These are phyloP conservation scores for Cyphomyrus discorhynchus DNA, from an alignment of 2,113 vertebrate species.

Conservation along the genomic window DNA sequence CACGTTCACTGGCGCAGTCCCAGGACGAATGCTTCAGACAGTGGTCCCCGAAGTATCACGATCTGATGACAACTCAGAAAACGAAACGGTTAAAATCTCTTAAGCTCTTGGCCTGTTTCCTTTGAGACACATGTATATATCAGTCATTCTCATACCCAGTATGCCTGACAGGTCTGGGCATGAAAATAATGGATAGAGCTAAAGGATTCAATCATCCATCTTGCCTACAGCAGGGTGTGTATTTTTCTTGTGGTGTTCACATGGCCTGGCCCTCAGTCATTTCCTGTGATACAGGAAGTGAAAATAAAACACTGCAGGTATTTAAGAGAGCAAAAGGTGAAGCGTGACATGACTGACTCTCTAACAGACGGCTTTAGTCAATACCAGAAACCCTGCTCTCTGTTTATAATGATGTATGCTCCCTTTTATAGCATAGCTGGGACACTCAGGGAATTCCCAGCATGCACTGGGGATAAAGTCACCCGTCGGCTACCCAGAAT, in stretches of 20 bases:
- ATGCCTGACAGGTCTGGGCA: not conserved
- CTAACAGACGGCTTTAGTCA: not conserved
- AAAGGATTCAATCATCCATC: not conserved
- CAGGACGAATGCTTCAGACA: not conserved
- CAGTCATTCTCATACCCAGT: not conserved
- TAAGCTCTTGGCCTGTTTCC: not conserved
- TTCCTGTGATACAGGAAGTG: not conserved
- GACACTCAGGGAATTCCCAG: not conserved
- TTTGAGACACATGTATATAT: not conserved
- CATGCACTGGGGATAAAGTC: not conserved
- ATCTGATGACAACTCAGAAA: not conserved
- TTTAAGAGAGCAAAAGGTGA: not conserved
- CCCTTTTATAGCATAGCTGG: not conserved
- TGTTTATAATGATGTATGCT: not conserved
- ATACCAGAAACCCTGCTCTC: not conserved
- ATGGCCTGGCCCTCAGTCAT: not conserved
- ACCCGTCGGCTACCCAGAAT: not conserved
- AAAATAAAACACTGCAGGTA: not conserved
- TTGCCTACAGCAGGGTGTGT: not conserved
- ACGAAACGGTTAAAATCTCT: not conserved
- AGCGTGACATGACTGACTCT: not conserved
- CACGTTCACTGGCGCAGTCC: not conserved
- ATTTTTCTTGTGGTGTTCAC: not conserved
- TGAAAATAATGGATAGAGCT: not conserved
- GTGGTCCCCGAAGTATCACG: not conserved